A percentile compares a stretch with the other conserved stretches of the same genome.
These are phyloP conservation scores for Sturmia bella DNA, from an alignment of 2,888 invertebrate species.

Conservation along the genomic window DNA sequence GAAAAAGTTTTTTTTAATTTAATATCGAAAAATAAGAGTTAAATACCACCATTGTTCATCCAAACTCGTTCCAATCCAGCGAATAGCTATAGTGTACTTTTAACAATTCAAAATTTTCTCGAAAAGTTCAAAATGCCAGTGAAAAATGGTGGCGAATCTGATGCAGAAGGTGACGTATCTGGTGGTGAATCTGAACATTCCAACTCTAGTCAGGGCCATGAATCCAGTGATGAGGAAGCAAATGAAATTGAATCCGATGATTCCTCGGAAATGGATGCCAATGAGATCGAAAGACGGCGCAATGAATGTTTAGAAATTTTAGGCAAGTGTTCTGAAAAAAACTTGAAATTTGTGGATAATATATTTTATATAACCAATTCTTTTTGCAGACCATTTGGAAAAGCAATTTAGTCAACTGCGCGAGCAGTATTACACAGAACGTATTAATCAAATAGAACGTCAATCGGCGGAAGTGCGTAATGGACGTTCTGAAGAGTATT, in stretches of 20 bases:
- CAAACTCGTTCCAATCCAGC: neutral
- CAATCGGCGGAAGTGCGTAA: conserved; percentile 93
- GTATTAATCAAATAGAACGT: conserved; percentile 89
- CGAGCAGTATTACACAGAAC: conserved; percentile 94
- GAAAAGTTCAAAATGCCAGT: conserved; percentile 83
- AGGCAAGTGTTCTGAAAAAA: conserved; percentile 78
- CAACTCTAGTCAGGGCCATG: conserved; percentile 86
- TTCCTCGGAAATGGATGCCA: conserved; percentile 95
- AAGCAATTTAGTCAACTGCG: conserved; percentile 92
- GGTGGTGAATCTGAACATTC: conserved; percentile 88
- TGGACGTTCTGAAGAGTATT: conserved; percentile 93
- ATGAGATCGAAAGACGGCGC: conserved; percentile 92
- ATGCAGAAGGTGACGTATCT: conserved; percentile 84
- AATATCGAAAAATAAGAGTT: neutral
- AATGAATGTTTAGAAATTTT: conserved; percentile 93
- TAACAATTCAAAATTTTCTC: neutral
- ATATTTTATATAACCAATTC: no score
- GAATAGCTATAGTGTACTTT: neutral
- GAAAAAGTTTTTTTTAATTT: conserved; percentile 7
- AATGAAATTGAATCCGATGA: conserved; percentile 93
- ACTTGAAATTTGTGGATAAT: no score
- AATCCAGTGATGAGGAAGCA: conserved; percentile 87
- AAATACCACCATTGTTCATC: neutral
- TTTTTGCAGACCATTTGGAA: conserved; percentile 88
- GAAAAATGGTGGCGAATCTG: conserved; percentile 86